Evolutionary conservation across 2,888 invertebrate species (phyloP).

Genomic region (Ferrisia virgata): DNA sequence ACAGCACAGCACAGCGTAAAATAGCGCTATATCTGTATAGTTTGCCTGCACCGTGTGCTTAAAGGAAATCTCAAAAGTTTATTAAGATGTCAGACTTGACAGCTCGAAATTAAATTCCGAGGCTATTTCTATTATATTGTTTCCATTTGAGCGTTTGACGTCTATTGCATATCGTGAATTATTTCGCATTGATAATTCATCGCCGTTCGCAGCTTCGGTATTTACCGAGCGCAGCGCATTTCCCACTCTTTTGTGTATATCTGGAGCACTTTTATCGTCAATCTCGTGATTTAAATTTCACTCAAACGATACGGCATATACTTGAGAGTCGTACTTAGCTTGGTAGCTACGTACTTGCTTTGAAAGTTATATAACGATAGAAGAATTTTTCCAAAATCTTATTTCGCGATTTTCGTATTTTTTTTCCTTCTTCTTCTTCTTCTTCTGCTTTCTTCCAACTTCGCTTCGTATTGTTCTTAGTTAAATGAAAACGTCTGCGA

Average conservation of each 20-base stretch:
- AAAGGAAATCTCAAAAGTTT: slow-evolving; percentile 33
- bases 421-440: too few relatives aligned
- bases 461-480: too few relatives aligned
- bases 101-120: slow-evolving; percentile 23
- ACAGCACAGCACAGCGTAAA: too few relatives aligned
- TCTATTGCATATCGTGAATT: slow-evolving; percentile 30
- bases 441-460: too few relatives aligned
- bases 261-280: background rate
- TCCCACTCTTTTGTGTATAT: background rate
- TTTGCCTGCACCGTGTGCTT: background rate
- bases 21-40: too few relatives aligned
- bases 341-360: too few relatives aligned
- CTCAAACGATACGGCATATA: background rate
- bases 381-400: too few relatives aligned
- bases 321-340: too few relatives aligned
- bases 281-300: background rate
- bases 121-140: slow-evolving; percentile 30
- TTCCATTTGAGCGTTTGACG: slow-evolving; percentile 27
- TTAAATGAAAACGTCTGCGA: background rate
- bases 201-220: background rate
- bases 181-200: slow-evolving; percentile 32
- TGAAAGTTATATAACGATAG: too few relatives aligned
- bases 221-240: background rate
- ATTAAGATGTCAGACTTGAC: slow-evolving; percentile 29
- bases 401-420: too few relatives aligned